These are phyloP conservation scores for Crocodylus rhombifer DNA, from an alignment of 2,797 vertebrate species.

Conservation along the genomic window DNA sequence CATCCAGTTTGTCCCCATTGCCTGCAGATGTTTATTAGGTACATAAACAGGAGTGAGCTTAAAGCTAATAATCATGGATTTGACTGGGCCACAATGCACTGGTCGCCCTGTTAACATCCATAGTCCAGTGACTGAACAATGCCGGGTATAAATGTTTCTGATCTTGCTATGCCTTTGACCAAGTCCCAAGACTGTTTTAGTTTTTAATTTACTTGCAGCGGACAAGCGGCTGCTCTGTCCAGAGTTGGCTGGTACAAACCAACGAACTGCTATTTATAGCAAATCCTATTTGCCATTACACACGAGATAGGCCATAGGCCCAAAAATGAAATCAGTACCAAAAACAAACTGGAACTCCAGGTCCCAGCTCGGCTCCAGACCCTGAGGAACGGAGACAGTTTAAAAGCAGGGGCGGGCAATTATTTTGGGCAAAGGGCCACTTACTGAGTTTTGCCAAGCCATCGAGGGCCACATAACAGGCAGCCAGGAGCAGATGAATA, in stretches of 20 bases:
- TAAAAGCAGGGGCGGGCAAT: background rate
- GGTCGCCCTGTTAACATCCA: rapidly evolving
- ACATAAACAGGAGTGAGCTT: rapidly evolving
- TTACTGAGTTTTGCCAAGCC: no score
- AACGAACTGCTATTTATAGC: background rate
- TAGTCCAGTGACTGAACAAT: background rate
- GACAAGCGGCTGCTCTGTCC: background rate
- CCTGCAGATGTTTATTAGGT: background rate
- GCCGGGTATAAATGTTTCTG: background rate
- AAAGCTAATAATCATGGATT: background rate
- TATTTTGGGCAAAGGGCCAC: no score
- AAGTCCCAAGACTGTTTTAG: background rate
- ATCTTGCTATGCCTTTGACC: background rate
- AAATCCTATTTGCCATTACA: background rate
- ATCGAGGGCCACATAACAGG: no score
- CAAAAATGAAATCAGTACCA: background rate
- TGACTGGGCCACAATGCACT: background rate
- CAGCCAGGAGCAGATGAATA: no score
- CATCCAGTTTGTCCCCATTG: background rate
- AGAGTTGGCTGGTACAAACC: background rate
- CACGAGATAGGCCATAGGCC: background rate
- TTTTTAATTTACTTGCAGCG: no score
- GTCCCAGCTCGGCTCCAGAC: background rate
- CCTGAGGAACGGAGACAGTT: background rate
- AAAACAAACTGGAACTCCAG: background rate